Conservation (phyloP, 2,888 invertebrate genomes). For the Lycophotia porphyrea region DNA sequence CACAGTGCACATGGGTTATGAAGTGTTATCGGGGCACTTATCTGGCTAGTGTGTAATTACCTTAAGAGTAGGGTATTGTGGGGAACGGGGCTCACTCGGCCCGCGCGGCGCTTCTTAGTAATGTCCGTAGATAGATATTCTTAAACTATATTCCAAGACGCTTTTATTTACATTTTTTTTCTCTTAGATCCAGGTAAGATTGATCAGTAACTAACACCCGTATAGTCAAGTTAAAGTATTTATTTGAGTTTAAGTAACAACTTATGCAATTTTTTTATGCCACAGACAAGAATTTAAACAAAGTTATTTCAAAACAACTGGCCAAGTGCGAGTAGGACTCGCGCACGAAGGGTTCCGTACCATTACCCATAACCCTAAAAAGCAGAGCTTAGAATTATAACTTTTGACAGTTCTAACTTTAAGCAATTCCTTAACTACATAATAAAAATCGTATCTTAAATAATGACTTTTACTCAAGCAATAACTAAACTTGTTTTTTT, state of each 20-base stretch:
- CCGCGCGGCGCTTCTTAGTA: conserved; percentile 55
- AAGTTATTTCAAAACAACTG: too few species aligned
- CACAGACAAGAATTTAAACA: background rate
- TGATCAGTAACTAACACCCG: background rate
- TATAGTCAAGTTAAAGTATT: background rate
- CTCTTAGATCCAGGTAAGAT: too few species aligned
- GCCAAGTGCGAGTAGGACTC: too few species aligned
- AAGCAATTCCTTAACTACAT: too few species aligned
- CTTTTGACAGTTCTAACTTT: background rate
- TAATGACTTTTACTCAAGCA: too few species aligned
- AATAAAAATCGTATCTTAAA: too few species aligned
- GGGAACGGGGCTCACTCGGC: conserved; percentile 36
- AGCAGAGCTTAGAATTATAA: background rate
- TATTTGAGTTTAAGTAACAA: background rate
- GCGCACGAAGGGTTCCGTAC: too few species aligned
- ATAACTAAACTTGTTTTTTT: too few species aligned
- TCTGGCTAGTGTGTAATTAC: conserved; percentile 76
- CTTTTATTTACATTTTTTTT: background rate
- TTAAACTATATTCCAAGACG: conserved; percentile 45
- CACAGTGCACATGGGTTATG: conserved; percentile 64
- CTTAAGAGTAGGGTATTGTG: conserved; percentile 73
- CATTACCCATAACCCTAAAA: too few species aligned
- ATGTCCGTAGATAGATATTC: conserved; percentile 55
- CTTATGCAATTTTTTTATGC: background rate
- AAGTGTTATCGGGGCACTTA: conserved; percentile 76